A percentile compares a stretch with the other conserved stretches of the same genome.
phyloP scores from a whole-genome alignment of 2,888 invertebrate genomes.

The Formica aserva region DNA sequence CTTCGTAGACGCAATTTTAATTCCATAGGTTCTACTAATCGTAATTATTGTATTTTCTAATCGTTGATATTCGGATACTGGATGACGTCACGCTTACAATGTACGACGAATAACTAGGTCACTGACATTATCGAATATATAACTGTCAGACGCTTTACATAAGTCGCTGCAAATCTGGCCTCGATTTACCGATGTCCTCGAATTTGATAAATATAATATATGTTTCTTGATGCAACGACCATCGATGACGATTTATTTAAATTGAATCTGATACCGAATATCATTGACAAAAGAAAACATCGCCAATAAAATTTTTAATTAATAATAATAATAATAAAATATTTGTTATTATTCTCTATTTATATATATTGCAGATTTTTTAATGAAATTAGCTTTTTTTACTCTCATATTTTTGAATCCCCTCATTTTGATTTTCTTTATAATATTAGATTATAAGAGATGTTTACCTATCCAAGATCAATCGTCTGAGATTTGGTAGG shows the following conservation, averaged over 20 bases:
- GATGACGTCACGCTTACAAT: conserved; percentile 56
- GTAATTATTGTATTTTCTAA: conserved; percentile 9
- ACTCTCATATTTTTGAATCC: not conserved
- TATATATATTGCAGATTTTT: not conserved
- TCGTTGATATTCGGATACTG: conserved; percentile 9
- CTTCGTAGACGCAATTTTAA: not conserved
- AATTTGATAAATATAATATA: conserved; percentile 22
- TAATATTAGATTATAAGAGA: conserved; percentile 18
- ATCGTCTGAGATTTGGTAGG: conserved; percentile 68
- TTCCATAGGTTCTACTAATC: not conserved
- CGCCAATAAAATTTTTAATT: not conserved
- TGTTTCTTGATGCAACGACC: not conserved
- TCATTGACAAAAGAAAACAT: not conserved
- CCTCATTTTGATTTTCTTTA: not conserved
- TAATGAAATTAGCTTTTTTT: not conserved
- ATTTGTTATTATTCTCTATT: not conserved
- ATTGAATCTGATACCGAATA: not conserved
- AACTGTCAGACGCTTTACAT: conserved; percentile 40
- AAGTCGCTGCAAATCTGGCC: conserved; percentile 37
- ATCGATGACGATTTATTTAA: conserved; percentile 4
- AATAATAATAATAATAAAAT: not conserved
- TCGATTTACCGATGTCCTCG: conserved; percentile 40
- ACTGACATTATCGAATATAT: conserved; percentile 53
- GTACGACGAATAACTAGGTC: conserved; percentile 52
- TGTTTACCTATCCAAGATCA: conserved; percentile 73